These are phyloP conservation scores for Lithosia quadra DNA, from an alignment of 2,888 invertebrate species.

Conservation along the genomic window DNA sequence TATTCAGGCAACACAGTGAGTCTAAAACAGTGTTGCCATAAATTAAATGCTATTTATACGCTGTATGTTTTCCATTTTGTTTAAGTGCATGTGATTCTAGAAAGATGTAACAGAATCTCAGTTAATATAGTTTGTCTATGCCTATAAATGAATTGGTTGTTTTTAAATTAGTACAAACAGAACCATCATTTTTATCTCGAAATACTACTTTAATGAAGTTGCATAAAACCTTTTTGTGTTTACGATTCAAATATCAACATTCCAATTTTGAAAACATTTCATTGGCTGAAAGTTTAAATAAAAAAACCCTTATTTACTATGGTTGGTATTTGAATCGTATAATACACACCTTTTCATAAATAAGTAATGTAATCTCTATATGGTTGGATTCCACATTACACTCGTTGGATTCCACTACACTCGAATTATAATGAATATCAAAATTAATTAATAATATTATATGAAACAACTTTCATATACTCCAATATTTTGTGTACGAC, in stretches of 20 bases:
- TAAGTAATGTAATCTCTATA: background rate
- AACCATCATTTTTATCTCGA: background rate
- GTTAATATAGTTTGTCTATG: slow-evolving; percentile 19
- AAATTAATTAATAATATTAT: slow-evolving; percentile 4
- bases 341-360: background rate
- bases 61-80: slow-evolving; percentile 38
- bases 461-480: background rate
- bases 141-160: slow-evolving; percentile 23
- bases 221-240: background rate
- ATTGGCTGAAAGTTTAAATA: background rate
- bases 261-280: background rate
- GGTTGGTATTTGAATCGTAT: background rate
- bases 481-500: background rate
- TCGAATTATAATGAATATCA: slow-evolving; percentile 6
- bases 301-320: background rate
- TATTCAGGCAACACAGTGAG: slow-evolving; percentile 20
- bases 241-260: background rate
- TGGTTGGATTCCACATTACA: background rate
- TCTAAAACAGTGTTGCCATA: slow-evolving; percentile 37
- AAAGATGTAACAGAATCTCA: slow-evolving; percentile 41
- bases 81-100: slow-evolving; percentile 40
- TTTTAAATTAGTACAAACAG: slow-evolving; percentile 34
- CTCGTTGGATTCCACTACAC: background rate
- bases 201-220: background rate
- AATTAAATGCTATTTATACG: slow-evolving; percentile 28